Base-by-base conservation (phyloP, 2,888 invertebrate species). In the Pseudococcus jackbeardsleyi region DNA sequence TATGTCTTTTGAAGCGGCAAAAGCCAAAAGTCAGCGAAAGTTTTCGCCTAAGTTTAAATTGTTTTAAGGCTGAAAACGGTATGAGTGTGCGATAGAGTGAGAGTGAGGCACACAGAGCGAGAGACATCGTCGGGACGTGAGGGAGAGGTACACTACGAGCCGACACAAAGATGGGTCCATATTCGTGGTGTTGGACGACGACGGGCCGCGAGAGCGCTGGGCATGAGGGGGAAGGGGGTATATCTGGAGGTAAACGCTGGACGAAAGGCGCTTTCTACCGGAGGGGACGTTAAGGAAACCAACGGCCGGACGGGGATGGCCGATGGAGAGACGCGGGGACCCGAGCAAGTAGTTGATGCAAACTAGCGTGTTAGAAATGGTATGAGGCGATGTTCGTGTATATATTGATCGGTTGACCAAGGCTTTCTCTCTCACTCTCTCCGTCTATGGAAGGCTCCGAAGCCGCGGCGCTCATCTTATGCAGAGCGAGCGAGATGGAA, bases 351-450 rank as follows among this genome's bases (percentile, higher is more conserved):
- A 88, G 88, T 88, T 82, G 88, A 88, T 88, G 88, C 88, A 88
- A 88, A 88, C 54, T 88, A 88, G 88, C 88, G 88, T 88, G 88
- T 88, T 88, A 88, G 88, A 54, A 88, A 88, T 79, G 82, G 48
- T 79, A 82, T 77, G 79, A 79, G 88, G 88, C 88, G 82, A 88
- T 82, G 88, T 88, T 88, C 88, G 88, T 88, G 88, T 88, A 88
- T 88, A 88, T 88, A 88, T 88, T 82, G 88, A 88, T 88, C 88
- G 88, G 88, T 88, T 88, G 88, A 88, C 88, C 88, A 88, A 88
- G 79, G 88, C 88, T 88, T 48, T 88, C 87, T 87, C 54, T 87
- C 87, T 48, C 33, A 19, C 84, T 46, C 42, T 50, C n/a, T 79
- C 39, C 1, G 8, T 9, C 9, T 39, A n/a, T 77, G 33, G 77